Evolutionary conservation across 2,113 vertebrate genomes (phyloP).

Genomic region (Nematolebias whitei): DNA sequence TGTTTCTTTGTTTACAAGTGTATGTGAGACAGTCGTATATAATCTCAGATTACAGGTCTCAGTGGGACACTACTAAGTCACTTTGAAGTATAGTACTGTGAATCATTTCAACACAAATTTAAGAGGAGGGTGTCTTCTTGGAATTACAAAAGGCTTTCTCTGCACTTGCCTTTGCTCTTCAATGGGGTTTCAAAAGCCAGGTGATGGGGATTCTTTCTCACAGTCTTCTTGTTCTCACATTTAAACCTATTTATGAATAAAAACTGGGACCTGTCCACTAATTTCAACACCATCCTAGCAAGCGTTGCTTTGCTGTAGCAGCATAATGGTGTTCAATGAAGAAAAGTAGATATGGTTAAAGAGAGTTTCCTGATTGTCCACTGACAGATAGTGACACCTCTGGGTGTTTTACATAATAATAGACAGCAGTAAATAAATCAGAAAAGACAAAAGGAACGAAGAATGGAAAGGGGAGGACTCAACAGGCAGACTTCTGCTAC

Average conservation of each 20-base stretch:
- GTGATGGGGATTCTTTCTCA: slow-evolving; percentile 8
- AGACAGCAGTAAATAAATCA: slow-evolving; percentile 29
- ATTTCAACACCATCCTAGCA: slow-evolving; percentile 14
- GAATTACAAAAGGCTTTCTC: slow-evolving; percentile 12
- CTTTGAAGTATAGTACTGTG: slow-evolving; percentile 11
- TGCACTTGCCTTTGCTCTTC: slow-evolving; percentile 1
- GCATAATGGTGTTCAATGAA: slow-evolving; percentile 3
- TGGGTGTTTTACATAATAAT: slow-evolving; percentile 44
- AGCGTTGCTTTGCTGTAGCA: neutral
- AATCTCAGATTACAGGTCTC: slow-evolving; percentile 35
- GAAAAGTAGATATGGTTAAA: slow-evolving; percentile 1
- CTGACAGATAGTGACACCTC: slow-evolving; percentile 34
- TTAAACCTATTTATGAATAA: neutral
- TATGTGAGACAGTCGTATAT: slow-evolving; percentile 21
- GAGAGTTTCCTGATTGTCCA: slow-evolving; percentile 20
- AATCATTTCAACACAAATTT: slow-evolving; percentile 1
- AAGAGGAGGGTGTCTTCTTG: neutral
- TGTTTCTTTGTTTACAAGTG: slow-evolving; percentile 17
- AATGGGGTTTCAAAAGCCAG: slow-evolving; percentile 11
- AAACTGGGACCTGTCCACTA: neutral
- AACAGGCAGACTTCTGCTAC: slow-evolving; percentile 49
- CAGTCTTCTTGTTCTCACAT: neutral
- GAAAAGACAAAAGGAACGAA: slow-evolving; percentile 22
- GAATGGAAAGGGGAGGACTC: slow-evolving; percentile 14
- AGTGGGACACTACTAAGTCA: slow-evolving; percentile 8